Percentiles rank a stretch among this genome's conserved stretches.
phyloP scores from a whole-genome alignment of 2,797 vertebrate genomes.

The Orientallactaga sibirica region DNA sequence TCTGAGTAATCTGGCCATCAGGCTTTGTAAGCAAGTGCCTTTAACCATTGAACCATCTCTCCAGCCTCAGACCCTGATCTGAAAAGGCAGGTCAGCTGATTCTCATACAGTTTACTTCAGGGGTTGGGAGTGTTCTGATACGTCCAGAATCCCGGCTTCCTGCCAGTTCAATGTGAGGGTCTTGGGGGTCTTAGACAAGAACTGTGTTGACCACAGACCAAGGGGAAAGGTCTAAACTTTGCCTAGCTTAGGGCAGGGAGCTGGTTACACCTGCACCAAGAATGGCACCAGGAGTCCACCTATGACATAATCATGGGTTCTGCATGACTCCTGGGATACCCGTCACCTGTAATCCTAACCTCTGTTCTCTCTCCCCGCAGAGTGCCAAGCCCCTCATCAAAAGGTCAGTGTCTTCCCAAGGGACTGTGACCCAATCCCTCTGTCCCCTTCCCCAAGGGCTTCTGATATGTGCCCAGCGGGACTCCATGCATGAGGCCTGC shows the following conservation, averaged over 20 bases:
- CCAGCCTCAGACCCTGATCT: neutral
- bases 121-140: neutral
- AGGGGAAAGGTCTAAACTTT: neutral
- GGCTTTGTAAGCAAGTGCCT: no score
- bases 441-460: neutral
- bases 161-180: neutral
- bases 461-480: neutral
- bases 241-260: neutral
- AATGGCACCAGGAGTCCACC: neutral
- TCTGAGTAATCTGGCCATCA: no score
- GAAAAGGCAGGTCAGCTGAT: neutral
- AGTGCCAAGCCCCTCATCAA: constrained; percentile 90
- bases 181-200: neutral
- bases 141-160: constrained; percentile 11
- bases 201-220: neutral
- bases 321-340: neutral
- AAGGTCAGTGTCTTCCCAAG: constrained; percentile 86
- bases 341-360: neutral
- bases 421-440: neutral
- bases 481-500: neutral
- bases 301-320: neutral
- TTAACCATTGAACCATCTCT: no score
- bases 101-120: neutral
- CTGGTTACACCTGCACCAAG: neutral
- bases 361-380: constrained; percentile 77